Base-by-base conservation (phyloP, 2,113 vertebrate genomes). In the Spea multiplicata region DNA sequence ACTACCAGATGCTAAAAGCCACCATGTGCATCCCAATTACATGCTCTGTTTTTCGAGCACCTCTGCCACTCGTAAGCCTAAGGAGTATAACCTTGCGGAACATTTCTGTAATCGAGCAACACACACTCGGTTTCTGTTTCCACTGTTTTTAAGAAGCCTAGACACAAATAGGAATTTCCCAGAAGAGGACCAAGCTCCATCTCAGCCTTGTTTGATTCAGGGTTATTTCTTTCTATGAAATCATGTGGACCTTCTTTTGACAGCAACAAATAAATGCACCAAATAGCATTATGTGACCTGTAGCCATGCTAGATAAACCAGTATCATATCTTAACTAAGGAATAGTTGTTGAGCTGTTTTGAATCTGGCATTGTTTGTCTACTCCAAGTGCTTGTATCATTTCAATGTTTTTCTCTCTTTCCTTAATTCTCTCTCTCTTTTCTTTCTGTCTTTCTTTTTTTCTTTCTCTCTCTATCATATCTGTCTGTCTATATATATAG, bases 231-330 rank as follows among this genome's bases (percentile, higher is more conserved):
- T 50, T 86, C 81, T 68, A 66, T 83, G 78, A 86, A 75, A 48
- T 84, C 76, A 72, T 48, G 48, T 84, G 85, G 73, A 88, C 82
- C 81, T 55, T 82, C 71, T 55, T 71, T 53, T 12, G 4, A 53
- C 69, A 71, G 69, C 69, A 71, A 55, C 69, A 30, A 53, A 73
- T 48, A 88, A 88, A 84, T 83, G 77, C 86, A 88, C 85, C 90
- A 88, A 86, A 88, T 85, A 87, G 80, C 80, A 83, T 87, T 84
- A 84, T 85, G 80, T 74, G 84, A 91, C 75, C 90, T 88, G 78
- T 90, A 92, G 86, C 85, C 88, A 90, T 90, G 89, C 89, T 86
- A 85, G 89, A 86, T 90, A 87, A 90, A 87, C 64, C 83, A 82
- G 61, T 92, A 89, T 84, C 85, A 89, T 84, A 88, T 89, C 71